Percentiles rank a stretch among this genome's conserved stretches.
Evolutionary conservation across 2,888 invertebrate genomes (phyloP).

Genomic region (Camponotus fellah): DNA sequence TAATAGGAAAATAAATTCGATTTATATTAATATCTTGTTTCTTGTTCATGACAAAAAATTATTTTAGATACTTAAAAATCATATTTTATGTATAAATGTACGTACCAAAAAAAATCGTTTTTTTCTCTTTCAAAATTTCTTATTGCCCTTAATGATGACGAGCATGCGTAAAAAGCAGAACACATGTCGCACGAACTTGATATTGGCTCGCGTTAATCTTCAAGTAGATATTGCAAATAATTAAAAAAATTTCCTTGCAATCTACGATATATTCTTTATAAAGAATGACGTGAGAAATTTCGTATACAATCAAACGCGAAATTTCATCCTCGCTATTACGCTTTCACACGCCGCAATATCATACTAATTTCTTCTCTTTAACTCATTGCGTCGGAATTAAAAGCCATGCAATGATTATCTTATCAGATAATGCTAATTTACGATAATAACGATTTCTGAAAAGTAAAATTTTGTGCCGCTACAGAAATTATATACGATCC

Average conservation of each 20-base stretch:
- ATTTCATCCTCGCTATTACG: slow-evolving; percentile 20
- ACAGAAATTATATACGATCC: slow-evolving; percentile 25
- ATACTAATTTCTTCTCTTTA: slow-evolving; percentile 8
- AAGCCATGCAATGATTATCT: slow-evolving; percentile 5
- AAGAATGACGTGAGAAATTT: slow-evolving; percentile 42
- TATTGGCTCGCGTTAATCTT: slow-evolving; percentile 46
- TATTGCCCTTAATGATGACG: slow-evolving; percentile 31
- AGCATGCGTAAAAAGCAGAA: slow-evolving; percentile 46
- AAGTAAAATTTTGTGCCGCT: slow-evolving; percentile 44
- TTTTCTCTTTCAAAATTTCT: not conserved
- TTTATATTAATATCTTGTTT: not conserved
- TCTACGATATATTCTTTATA: slow-evolving; percentile 33
- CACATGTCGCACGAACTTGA: slow-evolving; percentile 31
- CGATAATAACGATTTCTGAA: slow-evolving; percentile 4
- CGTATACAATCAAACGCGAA: slow-evolving; percentile 51
- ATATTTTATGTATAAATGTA: not conserved
- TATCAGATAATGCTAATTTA: slow-evolving; percentile 5
- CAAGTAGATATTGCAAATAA: slow-evolving; percentile 37
- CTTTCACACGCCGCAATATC: slow-evolving; percentile 17
- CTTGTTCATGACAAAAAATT: not conserved
- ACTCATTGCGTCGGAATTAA: slow-evolving; percentile 2
- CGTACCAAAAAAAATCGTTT: not conserved
- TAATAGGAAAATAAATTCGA: not conserved
- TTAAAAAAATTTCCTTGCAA: slow-evolving; percentile 32
- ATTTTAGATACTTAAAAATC: not conserved